Evolutionary conservation across 2,113 vertebrate species (phyloP), one percentile per base, ranked within the genome.

Genomic region (Sisor rabdophorus): DNA sequence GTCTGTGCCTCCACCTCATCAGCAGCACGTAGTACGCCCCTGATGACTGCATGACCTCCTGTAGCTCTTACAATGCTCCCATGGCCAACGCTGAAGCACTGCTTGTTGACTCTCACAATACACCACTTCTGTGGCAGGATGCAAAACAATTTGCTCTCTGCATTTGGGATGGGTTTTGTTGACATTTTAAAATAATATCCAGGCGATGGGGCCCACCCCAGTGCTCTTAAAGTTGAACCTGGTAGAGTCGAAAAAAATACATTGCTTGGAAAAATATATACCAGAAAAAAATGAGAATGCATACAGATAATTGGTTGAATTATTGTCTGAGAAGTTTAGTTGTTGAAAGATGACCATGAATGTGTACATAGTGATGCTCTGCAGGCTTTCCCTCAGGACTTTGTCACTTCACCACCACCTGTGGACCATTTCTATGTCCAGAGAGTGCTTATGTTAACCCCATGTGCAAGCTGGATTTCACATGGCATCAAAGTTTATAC

Each of bases 1-100:
- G 91, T 90, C 87, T 86, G 84, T 79, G 85, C 78, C 64, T 90
- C 89, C 89, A 60, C 90, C 88, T 91, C 87, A 90, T 80, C 78
- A 83, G 79, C 78, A 80, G 87, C 85, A 84, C 83, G 65, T 48
- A 79, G 73, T 64, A 63, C 72, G 72, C 80, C 80, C 76, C 68
- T 32, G 77, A 75, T 79, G 80, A 67, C 76, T 82, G 60, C 50
- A 3, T 82, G 80, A 72, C 73, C 80, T 82, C 69, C 68, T 32
- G 24, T 16, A 20, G 24, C 76, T 76, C 69, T 67, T 54, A 79
- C 77, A 79, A 78, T 53, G 24, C 72, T 53, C 59, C 60, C 73
- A 76, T 59, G 24, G 59, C 65, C 50, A 22, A n/a, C 2, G 10
- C 13, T 71, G 67, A 79, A 78, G 77, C 73, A 82, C 72, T n/a